A percentile compares a stretch with the other conserved stretches of the same genome.
These are phyloP conservation scores for Idaea straminata DNA, from an alignment of 2,888 invertebrate species.

Conservation along the genomic window DNA sequence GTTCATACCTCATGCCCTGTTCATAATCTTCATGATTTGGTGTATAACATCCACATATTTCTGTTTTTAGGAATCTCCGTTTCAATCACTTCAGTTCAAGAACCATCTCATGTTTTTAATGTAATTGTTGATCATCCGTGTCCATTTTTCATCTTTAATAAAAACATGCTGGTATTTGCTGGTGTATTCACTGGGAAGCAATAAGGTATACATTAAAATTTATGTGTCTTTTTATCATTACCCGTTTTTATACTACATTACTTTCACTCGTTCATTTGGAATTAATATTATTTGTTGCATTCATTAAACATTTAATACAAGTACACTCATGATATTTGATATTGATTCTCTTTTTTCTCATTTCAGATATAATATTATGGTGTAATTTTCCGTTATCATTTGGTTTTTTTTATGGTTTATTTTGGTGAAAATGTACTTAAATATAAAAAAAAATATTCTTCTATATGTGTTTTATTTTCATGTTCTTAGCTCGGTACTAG, in stretches of 20 bases:
- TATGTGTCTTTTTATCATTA: not conserved
- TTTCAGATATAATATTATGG: not conserved
- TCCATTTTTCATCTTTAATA: constrained; percentile 15
- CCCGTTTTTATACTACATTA: too few species aligned
- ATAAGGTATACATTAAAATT: constrained; percentile 11
- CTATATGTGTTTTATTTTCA: too few species aligned
- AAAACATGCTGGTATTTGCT: constrained; percentile 13
- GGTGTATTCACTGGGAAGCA: constrained; percentile 16
- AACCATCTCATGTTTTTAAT: constrained; percentile 18
- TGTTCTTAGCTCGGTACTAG: too few species aligned
- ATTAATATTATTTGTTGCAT: not conserved
- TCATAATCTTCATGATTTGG: not conserved
- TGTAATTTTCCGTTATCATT: not conserved
- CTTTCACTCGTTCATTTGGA: not conserved
- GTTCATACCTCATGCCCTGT: not conserved
- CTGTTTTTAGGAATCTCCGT: constrained; percentile 9
- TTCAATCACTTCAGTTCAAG: constrained; percentile 7
- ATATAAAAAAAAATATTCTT: too few species aligned
- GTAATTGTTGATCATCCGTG: constrained; percentile 27
- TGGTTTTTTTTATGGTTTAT: not conserved
- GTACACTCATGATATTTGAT: not conserved
- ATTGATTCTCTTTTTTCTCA: not conserved
- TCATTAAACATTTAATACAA: not conserved
- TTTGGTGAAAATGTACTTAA: not conserved
- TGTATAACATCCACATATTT: not conserved